Conservation (phyloP, 2,888 invertebrate genomes). For the Cremastinae sp. region DNA sequence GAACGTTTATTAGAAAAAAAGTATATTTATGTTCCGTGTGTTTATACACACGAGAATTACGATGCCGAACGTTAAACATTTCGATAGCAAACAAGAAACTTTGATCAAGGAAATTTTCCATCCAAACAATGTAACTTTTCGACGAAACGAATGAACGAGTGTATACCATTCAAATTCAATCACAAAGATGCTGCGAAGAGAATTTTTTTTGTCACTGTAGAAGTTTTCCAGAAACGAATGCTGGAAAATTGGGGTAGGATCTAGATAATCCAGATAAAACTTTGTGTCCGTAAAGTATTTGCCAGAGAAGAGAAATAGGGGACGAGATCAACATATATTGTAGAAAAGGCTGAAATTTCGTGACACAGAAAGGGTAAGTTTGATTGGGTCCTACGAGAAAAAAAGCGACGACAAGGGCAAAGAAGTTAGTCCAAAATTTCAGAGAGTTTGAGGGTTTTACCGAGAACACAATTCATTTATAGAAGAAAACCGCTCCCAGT, state of each 20-base stretch:
- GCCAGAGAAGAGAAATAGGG: slow-evolving; percentile 58
- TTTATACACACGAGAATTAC: slow-evolving; percentile 35
- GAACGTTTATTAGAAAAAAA: too few species aligned
- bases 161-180: slow-evolving; percentile 5
- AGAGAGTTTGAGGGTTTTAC: not conserved
- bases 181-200: not conserved
- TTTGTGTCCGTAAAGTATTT: slow-evolving; percentile 57
- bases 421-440: slow-evolving; percentile 55
- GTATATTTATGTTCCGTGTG: too few species aligned
- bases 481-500: not conserved
- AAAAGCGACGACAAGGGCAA: slow-evolving; percentile 31
- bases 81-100: slow-evolving; percentile 13
- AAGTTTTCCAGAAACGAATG: slow-evolving; percentile 22
- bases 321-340: slow-evolving; percentile 57
- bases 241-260: slow-evolving; percentile 29
- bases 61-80: slow-evolving; percentile 9
- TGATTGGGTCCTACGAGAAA: slow-evolving; percentile 50
- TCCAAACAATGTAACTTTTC: slow-evolving; percentile 17
- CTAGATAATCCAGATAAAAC: slow-evolving; percentile 29
- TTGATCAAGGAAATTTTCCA: slow-evolving; percentile 17
- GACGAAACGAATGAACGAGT: slow-evolving; percentile 26
- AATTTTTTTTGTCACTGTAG: slow-evolving; percentile 8
- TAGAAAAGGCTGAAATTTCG: slow-evolving; percentile 49
- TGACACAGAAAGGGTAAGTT: slow-evolving; percentile 49
- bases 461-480: slow-evolving; percentile 19